Conservation (phyloP, 1,140 invertebrate species). For the Scaptodrosophila lebanonensis region DNA sequence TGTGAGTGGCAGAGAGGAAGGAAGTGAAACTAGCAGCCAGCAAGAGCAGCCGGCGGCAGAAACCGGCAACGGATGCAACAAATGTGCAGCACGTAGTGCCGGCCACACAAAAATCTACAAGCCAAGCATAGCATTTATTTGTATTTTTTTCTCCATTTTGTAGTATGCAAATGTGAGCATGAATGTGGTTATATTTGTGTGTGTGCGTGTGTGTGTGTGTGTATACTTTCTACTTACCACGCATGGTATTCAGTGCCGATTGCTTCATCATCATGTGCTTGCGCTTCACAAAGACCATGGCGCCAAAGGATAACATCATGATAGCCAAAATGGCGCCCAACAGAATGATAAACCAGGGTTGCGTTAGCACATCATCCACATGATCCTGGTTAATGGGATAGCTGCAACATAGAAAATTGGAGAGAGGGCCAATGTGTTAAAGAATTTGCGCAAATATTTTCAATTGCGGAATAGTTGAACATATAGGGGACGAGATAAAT, state of each 20-base stretch:
- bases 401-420: too few relatives aligned
- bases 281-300: constrained; percentile 80
- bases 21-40: constrained; percentile 51
- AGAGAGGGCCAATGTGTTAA: too few relatives aligned
- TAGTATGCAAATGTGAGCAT: background rate
- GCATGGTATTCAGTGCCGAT: constrained; percentile 71
- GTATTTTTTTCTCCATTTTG: too few relatives aligned
- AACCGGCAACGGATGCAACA: constrained; percentile 46
- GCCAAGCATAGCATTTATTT: too few relatives aligned
- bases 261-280: constrained; percentile 77
- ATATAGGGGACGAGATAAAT: constrained; percentile 18
- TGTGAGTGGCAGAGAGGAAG: constrained; percentile 43
- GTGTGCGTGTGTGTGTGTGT: background rate
- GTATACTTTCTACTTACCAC: constrained; percentile 59
- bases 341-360: constrained; percentile 86
- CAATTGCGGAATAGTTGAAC: too few relatives aligned
- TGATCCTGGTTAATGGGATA: constrained; percentile 79
- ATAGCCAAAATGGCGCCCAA: constrained; percentile 84
- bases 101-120: background rate
- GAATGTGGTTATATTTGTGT: too few relatives aligned
- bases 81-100: too few relatives aligned
- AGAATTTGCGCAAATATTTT: too few relatives aligned
- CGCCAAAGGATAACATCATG: constrained; percentile 83
- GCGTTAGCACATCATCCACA: constrained; percentile 79
- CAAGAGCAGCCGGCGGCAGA: background rate